Evolutionary conservation across 2,888 invertebrate genomes (phyloP).

Genomic region (Phragmatobia fuliginosa): DNA sequence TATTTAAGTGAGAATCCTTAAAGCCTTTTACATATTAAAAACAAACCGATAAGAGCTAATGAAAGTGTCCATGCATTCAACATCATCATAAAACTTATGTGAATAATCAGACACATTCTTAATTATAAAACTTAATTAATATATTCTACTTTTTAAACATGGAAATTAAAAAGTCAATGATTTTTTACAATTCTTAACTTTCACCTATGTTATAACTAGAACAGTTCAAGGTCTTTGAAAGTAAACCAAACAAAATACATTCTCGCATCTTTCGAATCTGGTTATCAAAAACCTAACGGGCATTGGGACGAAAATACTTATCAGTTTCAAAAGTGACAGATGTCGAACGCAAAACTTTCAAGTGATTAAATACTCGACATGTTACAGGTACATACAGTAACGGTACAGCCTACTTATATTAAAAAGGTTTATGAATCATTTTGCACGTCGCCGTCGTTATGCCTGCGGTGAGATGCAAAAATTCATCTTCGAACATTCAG

Average conservation of each 20-base stretch:
- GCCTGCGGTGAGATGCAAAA: constrained; percentile 40
- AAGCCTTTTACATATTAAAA: neutral
- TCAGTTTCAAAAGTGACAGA: constrained; percentile 45
- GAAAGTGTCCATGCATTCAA: neutral
- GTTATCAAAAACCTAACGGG: constrained; percentile 38
- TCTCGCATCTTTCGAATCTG: constrained; percentile 24
- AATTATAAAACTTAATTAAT: neutral
- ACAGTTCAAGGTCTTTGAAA: constrained; percentile 45
- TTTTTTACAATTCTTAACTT: constrained; percentile 33
- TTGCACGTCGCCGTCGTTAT: constrained; percentile 31
- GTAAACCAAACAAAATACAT: constrained; percentile 33
- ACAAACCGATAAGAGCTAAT: neutral
- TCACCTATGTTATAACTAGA: constrained; percentile 35
- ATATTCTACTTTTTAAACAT: neutral
- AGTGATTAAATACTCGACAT: constrained; percentile 43
- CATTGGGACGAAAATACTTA: constrained; percentile 22
- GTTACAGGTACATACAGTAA: constrained; percentile 48
- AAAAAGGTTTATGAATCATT: constrained; percentile 54
- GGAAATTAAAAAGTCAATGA: neutral
- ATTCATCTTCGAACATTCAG: constrained; percentile 34
- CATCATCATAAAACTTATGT: neutral
- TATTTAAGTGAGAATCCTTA: constrained; percentile 10
- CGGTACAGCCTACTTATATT: constrained; percentile 61
- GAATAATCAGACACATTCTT: neutral
- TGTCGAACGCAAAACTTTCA: constrained; percentile 52